phyloP scores from a whole-genome alignment of 1,140 invertebrate species.

The Sipha flava region DNA sequence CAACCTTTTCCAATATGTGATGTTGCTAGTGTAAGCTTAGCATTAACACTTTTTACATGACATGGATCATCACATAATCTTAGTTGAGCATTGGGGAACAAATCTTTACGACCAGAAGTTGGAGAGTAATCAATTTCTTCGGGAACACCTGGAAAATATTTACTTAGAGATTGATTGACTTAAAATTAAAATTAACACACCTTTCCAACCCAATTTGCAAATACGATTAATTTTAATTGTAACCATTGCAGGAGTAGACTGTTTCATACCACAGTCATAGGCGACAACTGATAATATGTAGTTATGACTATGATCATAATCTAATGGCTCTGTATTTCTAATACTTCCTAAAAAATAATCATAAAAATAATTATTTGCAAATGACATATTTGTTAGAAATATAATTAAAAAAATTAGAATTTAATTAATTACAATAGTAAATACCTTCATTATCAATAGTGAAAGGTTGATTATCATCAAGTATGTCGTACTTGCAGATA shows the following conservation, averaged over 20 bases:
- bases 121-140: constrained; percentile 87
- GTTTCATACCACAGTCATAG: constrained; percentile 88
- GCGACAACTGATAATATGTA: constrained; percentile 95
- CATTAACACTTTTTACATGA: constrained; percentile 52
- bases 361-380: background rate
- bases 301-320: constrained; percentile 85
- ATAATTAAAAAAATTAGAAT: background rate
- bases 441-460: constrained; percentile 81
- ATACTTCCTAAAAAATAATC: constrained; percentile 57
- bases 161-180: background rate
- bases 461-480: constrained; percentile 83
- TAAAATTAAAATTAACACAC: constrained; percentile 44
- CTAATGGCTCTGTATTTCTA: constrained; percentile 80
- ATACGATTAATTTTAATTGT: constrained; percentile 81
- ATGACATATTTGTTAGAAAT: background rate
- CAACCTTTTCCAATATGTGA: constrained; percentile 84
- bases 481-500: constrained; percentile 92
- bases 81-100: constrained; percentile 78
- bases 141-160: constrained; percentile 55
- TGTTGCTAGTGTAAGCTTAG: constrained; percentile 62
- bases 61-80: constrained; percentile 83
- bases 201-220: constrained; percentile 67
- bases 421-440: background rate
- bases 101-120: constrained; percentile 62
- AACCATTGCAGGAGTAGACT: constrained; percentile 77